Evolutionary conservation across 2,113 vertebrate genomes (phyloP), one percentile per base, ranked within the genome.

Genomic region (Tursiops truncatus): DNA sequence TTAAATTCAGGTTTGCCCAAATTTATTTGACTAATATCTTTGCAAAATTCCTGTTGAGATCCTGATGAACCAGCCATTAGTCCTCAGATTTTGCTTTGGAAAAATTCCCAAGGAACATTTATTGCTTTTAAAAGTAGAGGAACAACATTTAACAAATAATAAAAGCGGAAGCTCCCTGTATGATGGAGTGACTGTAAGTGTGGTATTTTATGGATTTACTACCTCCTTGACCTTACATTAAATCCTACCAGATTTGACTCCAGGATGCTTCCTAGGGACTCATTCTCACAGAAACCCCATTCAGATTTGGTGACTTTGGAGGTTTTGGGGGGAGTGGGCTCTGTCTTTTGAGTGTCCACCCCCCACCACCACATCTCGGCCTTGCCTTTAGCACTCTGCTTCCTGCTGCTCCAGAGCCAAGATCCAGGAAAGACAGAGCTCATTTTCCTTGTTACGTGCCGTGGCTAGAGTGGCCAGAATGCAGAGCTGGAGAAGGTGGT

Each of bases 401-500:
- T 28, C 14, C 4, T 74, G n/a, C 50, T 83, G 44, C n/a, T 60
- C 3, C 11, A 21, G 63, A 36, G 36, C 50, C 79, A 80, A 50
- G 70, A 83, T 89, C 21, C n/a, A 25, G 56, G 21, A 90, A 84
- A 73, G 50, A 63, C 31, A 89, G 47, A 97, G 53, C 47, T 63
- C 10, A 33, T 70, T 88, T 93, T 80, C 65, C 38, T 56, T 53
- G 10, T 89, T 83, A 58, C 15, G 5, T 74, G 15, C 17, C n/a
- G 2, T 2, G 81, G 62, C 41, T 90, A 50, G 77, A 93, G 63
- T 73, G 28, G 62, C 65, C 3, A 18, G 92, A 41, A 4, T 1
- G 31, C 63, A 26, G 70, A 95, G 74, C 38, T 95, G 44, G 38
- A 81, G 38, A 79, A 97, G 63, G 56, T 90, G 89, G 86, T 96